Percentiles rank a stretch among this genome's conserved stretches.
Conservation (phyloP, 2,888 invertebrate species). For the Meganola albula region DNA sequence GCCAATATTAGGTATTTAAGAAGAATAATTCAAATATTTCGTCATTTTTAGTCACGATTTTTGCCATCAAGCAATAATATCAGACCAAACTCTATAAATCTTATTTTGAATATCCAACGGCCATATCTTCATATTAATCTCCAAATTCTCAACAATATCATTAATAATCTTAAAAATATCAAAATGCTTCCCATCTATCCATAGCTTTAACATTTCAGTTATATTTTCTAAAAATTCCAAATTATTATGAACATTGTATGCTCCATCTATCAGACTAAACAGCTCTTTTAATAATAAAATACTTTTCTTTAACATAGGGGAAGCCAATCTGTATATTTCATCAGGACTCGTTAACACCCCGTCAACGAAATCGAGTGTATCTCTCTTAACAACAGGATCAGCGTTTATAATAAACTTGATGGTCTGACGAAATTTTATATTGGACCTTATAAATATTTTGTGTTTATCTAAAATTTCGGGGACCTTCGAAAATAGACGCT, state of each 20-base stretch:
- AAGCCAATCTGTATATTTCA: constrained; percentile 23
- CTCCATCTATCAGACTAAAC: constrained; percentile 33
- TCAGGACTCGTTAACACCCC: constrained; percentile 39
- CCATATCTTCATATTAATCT: constrained; percentile 39
- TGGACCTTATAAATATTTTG: constrained; percentile 32
- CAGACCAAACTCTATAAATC: constrained; percentile 37
- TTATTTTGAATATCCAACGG: constrained; percentile 32
- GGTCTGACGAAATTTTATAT: constrained; percentile 32
- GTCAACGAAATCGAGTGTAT: constrained; percentile 43
- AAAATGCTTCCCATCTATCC: constrained; percentile 21
- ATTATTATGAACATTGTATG: constrained; percentile 37
- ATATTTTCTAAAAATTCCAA: constrained; percentile 30
- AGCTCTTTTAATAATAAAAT: constrained; percentile 29
- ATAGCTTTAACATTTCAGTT: constrained; percentile 26
- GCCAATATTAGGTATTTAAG: too few species aligned
- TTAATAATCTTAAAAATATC: constrained; percentile 28
- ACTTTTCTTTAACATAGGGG: constrained; percentile 27
- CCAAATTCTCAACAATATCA: constrained; percentile 36
- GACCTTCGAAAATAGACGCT: constrained; percentile 28
- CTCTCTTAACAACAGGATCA: constrained; percentile 31
- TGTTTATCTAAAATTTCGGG: constrained; percentile 30
- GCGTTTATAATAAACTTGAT: constrained; percentile 28
- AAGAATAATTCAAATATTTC: too few species aligned
- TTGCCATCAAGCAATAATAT: constrained; percentile 25
- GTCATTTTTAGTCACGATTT: too few species aligned